A percentile compares a stretch with the other conserved stretches of the same genome.
Conservation (phyloP, 2,797 vertebrate genomes). For the Chiroxiphia lanceolata region DNA sequence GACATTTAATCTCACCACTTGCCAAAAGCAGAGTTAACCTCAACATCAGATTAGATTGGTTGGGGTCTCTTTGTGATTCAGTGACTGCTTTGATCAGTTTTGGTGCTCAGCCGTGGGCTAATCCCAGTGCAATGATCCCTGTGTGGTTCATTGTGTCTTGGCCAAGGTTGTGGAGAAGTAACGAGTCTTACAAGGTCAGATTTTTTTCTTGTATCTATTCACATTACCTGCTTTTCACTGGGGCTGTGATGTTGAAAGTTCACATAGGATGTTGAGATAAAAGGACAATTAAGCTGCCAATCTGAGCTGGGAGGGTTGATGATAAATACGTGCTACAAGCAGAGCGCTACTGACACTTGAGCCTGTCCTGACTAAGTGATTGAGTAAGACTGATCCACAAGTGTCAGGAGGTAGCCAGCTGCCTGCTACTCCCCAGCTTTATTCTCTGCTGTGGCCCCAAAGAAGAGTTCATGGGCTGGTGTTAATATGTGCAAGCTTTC, state of each 20-base stretch:
- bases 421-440: not conserved
- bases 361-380: fast-evolving
- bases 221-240: not conserved
- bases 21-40: not conserved
- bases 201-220: not conserved
- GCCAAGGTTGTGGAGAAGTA: not conserved
- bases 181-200: not conserved
- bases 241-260: not conserved
- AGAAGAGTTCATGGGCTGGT: not conserved
- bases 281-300: not conserved
- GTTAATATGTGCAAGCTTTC: not conserved
- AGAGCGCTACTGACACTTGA: not conserved
- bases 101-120: fast-evolving
- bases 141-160: not conserved
- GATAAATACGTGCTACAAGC: not conserved
- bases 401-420: not conserved
- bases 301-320: not conserved
- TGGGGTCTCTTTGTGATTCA: not conserved
- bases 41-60: not conserved
- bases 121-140: not conserved
- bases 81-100: not conserved
- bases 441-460: not conserved
- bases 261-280: not conserved
- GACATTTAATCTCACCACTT: not conserved
- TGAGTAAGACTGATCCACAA: not conserved